A percentile compares a stretch with the other conserved stretches of the same genome.
Evolutionary conservation across 1,140 invertebrate species (phyloP).

Genomic region (Trypoxylus dichotomus): DNA sequence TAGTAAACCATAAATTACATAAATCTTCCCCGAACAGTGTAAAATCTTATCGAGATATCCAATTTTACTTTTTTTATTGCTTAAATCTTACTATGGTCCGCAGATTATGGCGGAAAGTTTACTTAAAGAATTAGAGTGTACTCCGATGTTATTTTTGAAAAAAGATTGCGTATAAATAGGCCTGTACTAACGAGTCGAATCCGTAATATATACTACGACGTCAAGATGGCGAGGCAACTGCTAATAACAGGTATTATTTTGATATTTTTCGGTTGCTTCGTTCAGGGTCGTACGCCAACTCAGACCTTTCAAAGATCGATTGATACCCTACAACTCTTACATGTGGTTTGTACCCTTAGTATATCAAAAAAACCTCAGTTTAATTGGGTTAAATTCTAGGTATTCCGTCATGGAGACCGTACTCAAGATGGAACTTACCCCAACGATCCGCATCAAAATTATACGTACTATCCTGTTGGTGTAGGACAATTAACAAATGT

Average conservation of each 20-base stretch:
- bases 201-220: neutral
- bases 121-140: no score
- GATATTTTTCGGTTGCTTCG: neutral
- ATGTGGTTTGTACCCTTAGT: neutral
- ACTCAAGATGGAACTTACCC: constrained; percentile 68
- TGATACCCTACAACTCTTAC: constrained; percentile 1
- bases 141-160: no score
- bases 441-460: constrained; percentile 67
- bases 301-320: neutral
- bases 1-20: no score
- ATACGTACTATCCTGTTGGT: constrained; percentile 69
- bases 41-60: no score
- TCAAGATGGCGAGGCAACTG: neutral
- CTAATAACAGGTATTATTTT: neutral
- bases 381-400: constrained; percentile 50
- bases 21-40: no score
- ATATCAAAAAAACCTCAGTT: no score
- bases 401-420: constrained; percentile 77
- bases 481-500: constrained; percentile 74
- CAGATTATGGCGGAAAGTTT: no score
- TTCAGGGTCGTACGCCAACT: neutral
- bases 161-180: neutral
- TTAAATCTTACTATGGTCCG: no score
- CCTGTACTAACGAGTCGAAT: neutral
- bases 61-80: no score